A percentile compares a stretch with the other conserved stretches of the same genome.
These are phyloP conservation scores for Cheilosia urbana DNA, from an alignment of 2,888 invertebrate genomes.

Conservation along the genomic window DNA sequence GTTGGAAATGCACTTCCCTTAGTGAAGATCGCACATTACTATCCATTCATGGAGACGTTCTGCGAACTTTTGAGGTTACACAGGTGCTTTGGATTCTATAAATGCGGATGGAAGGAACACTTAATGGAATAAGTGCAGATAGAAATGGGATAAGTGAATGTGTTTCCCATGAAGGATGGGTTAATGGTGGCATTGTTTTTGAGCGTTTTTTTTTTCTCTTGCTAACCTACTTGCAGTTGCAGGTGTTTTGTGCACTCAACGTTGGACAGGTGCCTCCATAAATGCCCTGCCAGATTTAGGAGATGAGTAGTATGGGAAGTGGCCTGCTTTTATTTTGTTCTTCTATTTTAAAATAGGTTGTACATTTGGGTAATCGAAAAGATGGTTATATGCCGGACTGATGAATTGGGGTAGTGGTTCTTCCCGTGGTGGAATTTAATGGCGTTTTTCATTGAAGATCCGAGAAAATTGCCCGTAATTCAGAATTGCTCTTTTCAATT, in stretches of 20 bases:
- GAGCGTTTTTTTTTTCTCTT: neutral
- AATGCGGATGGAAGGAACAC: neutral
- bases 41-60: constrained; percentile 8
- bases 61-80: constrained; percentile 26
- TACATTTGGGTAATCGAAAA: too few species aligned
- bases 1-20: constrained; percentile 17
- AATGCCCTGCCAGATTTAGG: too few species aligned
- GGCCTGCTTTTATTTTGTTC: too few species aligned
- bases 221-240: neutral
- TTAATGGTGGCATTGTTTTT: constrained; percentile 1
- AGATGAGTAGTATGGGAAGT: too few species aligned
- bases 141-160: constrained; percentile 1
- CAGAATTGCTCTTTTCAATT: too few species aligned
- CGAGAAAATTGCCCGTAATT: too few species aligned
- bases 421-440: too few species aligned
- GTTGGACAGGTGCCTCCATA: too few species aligned
- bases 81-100: constrained; percentile 18
- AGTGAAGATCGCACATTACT: constrained; percentile 21
- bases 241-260: neutral
- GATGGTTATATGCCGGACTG: too few species aligned
- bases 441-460: too few species aligned
- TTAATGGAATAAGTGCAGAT: constrained; percentile 15
- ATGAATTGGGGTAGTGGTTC: too few species aligned
- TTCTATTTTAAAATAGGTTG: too few species aligned
- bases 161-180: constrained; percentile 14